Conservation (phyloP, 2,888 invertebrate species). For the Coronaproctus castanopsis region DNA sequence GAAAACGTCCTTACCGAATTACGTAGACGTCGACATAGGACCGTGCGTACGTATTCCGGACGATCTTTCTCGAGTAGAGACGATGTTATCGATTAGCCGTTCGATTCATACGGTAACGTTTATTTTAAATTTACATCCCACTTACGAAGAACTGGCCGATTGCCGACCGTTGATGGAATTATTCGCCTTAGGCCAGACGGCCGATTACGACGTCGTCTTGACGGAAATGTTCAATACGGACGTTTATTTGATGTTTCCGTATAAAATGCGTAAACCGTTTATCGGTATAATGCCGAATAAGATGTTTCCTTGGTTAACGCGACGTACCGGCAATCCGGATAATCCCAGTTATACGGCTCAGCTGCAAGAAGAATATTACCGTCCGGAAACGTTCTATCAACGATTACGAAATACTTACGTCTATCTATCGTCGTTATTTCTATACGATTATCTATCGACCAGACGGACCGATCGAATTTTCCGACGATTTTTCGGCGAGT, state of each 20-base stretch:
- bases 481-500: conserved; percentile 1
- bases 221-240: conserved; percentile 11
- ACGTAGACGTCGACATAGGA: not conserved
- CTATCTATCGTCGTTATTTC: not conserved
- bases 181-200: not conserved
- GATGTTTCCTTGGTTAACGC: not conserved
- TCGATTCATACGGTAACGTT: too few relatives aligned
- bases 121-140: not conserved
- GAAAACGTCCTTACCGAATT: conserved; percentile 1
- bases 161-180: not conserved
- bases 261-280: conserved; percentile 2
- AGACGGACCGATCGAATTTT: conserved; percentile 6
- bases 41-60: too few relatives aligned
- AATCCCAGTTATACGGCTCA: not conserved
- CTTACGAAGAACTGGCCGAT: not conserved
- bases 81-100: too few relatives aligned
- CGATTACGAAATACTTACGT: conserved; percentile 3
- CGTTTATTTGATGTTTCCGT: conserved; percentile 2
- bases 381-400: too few relatives aligned
- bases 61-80: too few relatives aligned
- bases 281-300: not conserved
- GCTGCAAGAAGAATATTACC: too few relatives aligned
- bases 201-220: conserved; percentile 7
- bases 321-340: not conserved
- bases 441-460: not conserved